A percentile compares a stretch with the other conserved stretches of the same genome.
These are phyloP conservation scores for Xestobium rufovillosum DNA, from an alignment of 2,888 invertebrate genomes.

Conservation along the genomic window DNA sequence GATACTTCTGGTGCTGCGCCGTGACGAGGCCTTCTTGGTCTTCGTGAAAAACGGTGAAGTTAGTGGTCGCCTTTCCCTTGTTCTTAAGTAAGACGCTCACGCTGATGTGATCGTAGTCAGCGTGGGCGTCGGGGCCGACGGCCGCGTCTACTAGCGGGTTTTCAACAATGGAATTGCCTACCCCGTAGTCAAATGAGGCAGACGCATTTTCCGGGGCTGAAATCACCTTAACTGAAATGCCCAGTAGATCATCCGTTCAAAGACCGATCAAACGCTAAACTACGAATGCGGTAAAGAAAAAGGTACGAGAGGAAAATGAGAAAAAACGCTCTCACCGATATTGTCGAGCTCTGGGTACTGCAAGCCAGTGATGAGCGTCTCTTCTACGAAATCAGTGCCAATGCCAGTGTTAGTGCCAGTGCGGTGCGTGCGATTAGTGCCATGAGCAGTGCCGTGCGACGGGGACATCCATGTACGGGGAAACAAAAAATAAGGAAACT, in stretches of 20 bases:
- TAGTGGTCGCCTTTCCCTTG: constrained; percentile 34
- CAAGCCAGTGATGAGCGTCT: constrained; percentile 42
- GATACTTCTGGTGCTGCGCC: constrained; percentile 37
- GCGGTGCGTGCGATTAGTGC: constrained; percentile 41
- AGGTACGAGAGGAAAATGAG: constrained; percentile 21
- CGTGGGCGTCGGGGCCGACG: constrained; percentile 46
- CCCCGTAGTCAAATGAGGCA: constrained; percentile 48
- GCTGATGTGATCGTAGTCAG: constrained; percentile 44
- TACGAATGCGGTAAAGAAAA: constrained; percentile 20
- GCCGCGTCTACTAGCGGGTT: constrained; percentile 53
- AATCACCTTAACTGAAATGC: constrained; percentile 55
- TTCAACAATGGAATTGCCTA: constrained; percentile 50
- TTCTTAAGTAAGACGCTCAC: constrained; percentile 41
- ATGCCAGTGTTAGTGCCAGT: constrained; percentile 36
- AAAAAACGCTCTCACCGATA: constrained; percentile 39
- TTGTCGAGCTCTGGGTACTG: constrained; percentile 38
- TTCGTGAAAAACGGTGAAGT: constrained; percentile 36
- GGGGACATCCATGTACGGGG: constrained; percentile 50
- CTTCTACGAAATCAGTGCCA: constrained; percentile 41
- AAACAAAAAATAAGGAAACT: neutral
- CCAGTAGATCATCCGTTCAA: constrained; percentile 27
- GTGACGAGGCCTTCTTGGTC: constrained; percentile 31
- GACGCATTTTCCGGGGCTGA: constrained; percentile 51
- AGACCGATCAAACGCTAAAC: constrained; percentile 24
- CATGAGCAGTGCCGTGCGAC: constrained; percentile 40